Base-by-base conservation (phyloP, 2,113 vertebrate species). In the Echinops telfairi region DNA sequence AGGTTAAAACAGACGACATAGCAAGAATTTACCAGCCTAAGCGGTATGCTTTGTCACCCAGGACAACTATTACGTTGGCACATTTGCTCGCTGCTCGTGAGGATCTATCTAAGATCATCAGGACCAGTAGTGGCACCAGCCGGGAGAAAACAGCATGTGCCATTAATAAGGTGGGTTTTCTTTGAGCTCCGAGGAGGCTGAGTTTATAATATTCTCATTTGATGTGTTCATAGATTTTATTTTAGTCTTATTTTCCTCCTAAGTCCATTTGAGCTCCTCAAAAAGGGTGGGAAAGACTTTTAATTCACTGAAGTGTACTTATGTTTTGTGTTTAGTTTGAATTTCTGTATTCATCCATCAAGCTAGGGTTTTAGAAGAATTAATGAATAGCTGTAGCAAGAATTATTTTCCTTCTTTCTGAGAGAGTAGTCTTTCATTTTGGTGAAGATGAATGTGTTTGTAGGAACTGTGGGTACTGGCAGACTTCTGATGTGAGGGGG, bases 1-100 rank as follows among this genome's bases (percentile, higher is more conserved):
- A 98, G 98, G 94, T 98, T 82, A 99, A 98, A 97, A 99, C 98
- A 96, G 99, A 99, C 97, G 98, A 98, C 64, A 99, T 99, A 98
- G 99, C 99, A 31, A 98, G 97, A 86, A 98, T 98, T 92, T 99
- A 99, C 96, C 99, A 99, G 97, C 99, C 99, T 7, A 99, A 98
- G 96, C 98, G 99, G 92, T 99, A 99, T 17, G 98, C 98, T 0
- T 93, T 99, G 88, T 98, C 98, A 85, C 64, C 98, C 3, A 98
- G 98, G 98, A 97, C 99, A 0, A 97, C 98, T 0, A 89, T 99
- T 71, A 98, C 98, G 0, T 53, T 99, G 96, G 98, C 99, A 17
- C 97, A 98, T 83, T 98, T 99, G 17, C 98, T 99, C 77, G 99
- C 99, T 57, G 99, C 99, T 95, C 98, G 99, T 38, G 98, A 99